Evolutionary conservation across 2,797 vertebrate genomes (phyloP).

Genomic region (Todus mexicanus): DNA sequence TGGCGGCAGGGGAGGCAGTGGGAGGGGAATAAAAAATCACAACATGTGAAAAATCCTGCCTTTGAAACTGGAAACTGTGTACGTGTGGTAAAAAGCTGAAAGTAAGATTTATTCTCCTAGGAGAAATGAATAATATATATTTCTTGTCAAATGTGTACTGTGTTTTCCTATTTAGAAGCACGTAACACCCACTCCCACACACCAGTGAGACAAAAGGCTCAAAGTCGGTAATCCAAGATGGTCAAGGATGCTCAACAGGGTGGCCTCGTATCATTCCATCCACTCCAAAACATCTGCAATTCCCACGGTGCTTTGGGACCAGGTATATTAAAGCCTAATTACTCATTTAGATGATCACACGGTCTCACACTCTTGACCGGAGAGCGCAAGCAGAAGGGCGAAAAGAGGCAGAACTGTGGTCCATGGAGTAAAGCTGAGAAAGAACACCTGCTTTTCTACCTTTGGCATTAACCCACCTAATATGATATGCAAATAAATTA

Average conservation of each 20-base stretch:
- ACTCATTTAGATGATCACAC: not conserved
- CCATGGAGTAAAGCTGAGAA: not conserved
- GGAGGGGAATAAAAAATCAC: not conserved
- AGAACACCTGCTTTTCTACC: not conserved
- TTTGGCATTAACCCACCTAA: not conserved
- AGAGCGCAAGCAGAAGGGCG: not conserved
- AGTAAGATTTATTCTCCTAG: not conserved
- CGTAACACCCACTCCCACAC: not conserved
- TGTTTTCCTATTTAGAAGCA: not conserved
- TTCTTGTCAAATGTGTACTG: not conserved
- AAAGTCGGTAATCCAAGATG: not conserved
- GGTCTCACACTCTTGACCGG: not conserved
- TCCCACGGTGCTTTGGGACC: not conserved
- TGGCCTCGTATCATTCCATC: not conserved
- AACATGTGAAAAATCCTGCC: not conserved
- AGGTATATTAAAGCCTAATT: not conserved
- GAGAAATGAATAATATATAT: not conserved
- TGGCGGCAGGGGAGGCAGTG: not conserved
- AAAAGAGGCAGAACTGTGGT: not conserved
- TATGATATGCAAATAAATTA: not conserved
- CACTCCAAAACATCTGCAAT: not conserved
- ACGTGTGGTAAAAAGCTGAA: not conserved
- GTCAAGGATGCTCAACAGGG: not conserved
- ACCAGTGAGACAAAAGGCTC: not conserved
- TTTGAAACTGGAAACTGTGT: not conserved